Evolutionary conservation across 2,113 vertebrate genomes (phyloP).

Genomic region (Microtus montanus): DNA sequence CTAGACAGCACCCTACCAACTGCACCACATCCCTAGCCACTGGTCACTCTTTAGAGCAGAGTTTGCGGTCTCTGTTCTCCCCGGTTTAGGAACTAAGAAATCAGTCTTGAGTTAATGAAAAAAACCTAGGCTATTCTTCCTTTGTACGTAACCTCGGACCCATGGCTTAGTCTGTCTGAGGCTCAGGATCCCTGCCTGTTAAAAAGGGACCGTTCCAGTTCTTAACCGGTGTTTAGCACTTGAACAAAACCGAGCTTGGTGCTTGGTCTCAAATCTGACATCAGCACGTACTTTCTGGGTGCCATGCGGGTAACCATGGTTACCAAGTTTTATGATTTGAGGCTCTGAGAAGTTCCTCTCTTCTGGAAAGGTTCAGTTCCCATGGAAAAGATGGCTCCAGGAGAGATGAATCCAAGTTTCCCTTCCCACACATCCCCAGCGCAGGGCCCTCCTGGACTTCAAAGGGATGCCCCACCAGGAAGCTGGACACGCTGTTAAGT

Average conservation of each 20-base stretch:
- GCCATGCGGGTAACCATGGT: background rate
- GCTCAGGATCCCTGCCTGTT: background rate
- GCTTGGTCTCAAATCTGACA: background rate
- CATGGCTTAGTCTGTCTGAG: background rate
- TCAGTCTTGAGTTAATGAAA: background rate
- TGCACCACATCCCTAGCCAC: background rate
- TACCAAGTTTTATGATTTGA: background rate
- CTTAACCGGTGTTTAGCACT: background rate
- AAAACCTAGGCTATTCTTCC: background rate
- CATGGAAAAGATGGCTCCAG: background rate
- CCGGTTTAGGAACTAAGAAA: background rate
- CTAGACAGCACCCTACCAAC: background rate
- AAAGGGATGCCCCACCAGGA: constrained; percentile 52
- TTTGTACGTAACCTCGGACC: background rate
- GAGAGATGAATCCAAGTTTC: background rate
- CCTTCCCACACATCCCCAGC: constrained; percentile 17
- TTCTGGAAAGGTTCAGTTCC: background rate
- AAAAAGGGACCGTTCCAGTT: background rate
- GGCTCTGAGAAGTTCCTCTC: background rate
- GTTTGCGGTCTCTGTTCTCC: background rate
- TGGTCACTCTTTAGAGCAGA: background rate
- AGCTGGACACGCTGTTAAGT: background rate
- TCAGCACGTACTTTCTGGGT: background rate
- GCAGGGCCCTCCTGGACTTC: constrained; percentile 46
- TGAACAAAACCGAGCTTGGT: background rate